Evolutionary conservation across 2,113 vertebrate species (phyloP).

Genomic region (Todiramphus saurophagus): DNA sequence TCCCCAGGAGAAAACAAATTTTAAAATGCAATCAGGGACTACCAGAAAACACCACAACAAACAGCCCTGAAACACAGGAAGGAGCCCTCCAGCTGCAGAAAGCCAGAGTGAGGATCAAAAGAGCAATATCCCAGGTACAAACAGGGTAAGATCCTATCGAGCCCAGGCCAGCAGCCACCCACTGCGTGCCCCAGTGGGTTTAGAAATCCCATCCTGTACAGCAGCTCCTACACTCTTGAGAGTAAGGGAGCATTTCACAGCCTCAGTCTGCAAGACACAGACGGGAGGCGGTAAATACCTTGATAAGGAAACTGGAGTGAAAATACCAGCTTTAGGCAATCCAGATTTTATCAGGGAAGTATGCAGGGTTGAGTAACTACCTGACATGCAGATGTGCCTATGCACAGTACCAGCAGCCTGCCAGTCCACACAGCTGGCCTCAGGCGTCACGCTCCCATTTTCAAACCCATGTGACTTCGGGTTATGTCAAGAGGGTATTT

Average conservation of each 20-base stretch:
- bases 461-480: not conserved
- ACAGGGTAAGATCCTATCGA: not conserved
- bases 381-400: slow-evolving; percentile 53
- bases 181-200: not conserved
- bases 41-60: not conserved
- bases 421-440: slow-evolving; percentile 36
- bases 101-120: not conserved
- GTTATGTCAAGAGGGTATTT: not conserved
- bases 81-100: not conserved
- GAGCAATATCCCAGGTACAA: not conserved
- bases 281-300: slow-evolving; percentile 59
- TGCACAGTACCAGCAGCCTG: slow-evolving; percentile 39
- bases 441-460: not conserved
- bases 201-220: not conserved
- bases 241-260: not conserved
- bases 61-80: not conserved
- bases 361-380: slow-evolving; percentile 62
- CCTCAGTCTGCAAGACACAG: slow-evolving; percentile 33
- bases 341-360: slow-evolving; percentile 62
- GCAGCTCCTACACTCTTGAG: not conserved
- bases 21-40: not conserved
- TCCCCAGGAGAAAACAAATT: not conserved
- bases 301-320: slow-evolving; percentile 66
- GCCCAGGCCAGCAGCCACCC: slow-evolving; percentile 15
- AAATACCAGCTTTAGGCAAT: slow-evolving; percentile 65